Base-by-base conservation (phyloP, 1,140 invertebrate species). In the Drosophila rhopaloa region DNA sequence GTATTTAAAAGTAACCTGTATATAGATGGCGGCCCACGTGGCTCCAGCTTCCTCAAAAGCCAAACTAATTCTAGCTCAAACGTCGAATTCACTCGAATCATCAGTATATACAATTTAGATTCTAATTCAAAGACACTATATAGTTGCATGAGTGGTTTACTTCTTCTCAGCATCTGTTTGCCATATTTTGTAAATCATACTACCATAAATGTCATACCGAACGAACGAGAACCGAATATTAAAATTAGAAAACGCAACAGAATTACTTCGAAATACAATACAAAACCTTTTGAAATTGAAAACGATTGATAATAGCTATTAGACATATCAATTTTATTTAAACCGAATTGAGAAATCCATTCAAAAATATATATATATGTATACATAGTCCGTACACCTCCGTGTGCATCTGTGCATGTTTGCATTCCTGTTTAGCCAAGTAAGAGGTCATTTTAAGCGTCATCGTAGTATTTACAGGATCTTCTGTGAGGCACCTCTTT, bases 301-400 rank as follows among this genome's bases (percentile, higher is more conserved):
- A 91, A 90, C 89, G 86, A 92, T 91, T 90, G 89, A 92, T 92
- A 92, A 92, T 92, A 92, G 91, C 67, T 92, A 90, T 90, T 92
- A 92, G 91, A 92, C 91, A 92, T 92, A 92, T 92, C 91, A 92
- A 84, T 80, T 90, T 85, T 80, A 82, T 86, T 80, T 79, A 88
- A 75, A 76, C 56, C 32, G 38, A 72, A 76, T 55, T 41, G 53
- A 41, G 32, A 58, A 50, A 63, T 73, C 43, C 68, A 70, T 48
- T 53, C 41, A 72, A 56, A 32, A 41, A 57, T 37, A 73, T 55
- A 57, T 76, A 66, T 43, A 68, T 79, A 51, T 46, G 35, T 40
- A 56, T 53, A 37, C 44, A 63, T 62, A 62, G 51, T 66, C 29
- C 13, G 38, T 53, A 27, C 47, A 63, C 41, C 35, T 27, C 41